These are phyloP conservation scores for Pseudotriccus pelzelni DNA, from an alignment of 2,797 vertebrate species.

Conservation along the genomic window DNA sequence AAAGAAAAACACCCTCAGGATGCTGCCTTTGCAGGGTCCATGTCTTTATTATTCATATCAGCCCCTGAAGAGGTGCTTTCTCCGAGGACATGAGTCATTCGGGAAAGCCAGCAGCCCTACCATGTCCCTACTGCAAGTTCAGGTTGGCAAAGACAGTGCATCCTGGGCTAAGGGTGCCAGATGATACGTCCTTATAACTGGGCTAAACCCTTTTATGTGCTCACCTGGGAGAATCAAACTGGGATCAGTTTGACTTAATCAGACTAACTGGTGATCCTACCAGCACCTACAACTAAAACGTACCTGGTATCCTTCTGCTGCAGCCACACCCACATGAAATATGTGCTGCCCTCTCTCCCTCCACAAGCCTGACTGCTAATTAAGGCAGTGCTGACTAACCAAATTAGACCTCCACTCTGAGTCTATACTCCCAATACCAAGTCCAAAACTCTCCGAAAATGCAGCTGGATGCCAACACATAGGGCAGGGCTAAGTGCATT, in stretches of 20 bases:
- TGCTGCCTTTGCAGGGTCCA: not conserved
- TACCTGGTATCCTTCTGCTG: not conserved
- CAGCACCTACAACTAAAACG: not conserved
- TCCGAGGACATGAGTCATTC: not conserved
- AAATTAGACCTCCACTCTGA: not conserved
- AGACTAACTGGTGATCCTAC: not conserved
- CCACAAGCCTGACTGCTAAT: not conserved
- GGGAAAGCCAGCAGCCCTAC: not conserved
- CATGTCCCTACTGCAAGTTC: not conserved
- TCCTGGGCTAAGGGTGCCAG: not conserved
- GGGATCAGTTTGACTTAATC: not conserved
- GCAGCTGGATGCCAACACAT: not conserved
- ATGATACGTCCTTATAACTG: not conserved
- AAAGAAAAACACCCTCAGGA: not conserved
- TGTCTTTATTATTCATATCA: not conserved
- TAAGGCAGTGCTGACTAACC: not conserved
- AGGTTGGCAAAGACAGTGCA: not conserved
- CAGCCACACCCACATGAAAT: not conserved
- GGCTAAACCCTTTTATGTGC: not conserved
- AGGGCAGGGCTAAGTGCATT: not conserved
- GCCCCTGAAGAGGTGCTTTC: not conserved
- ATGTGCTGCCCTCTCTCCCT: not conserved
- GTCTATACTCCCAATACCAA: not conserved
- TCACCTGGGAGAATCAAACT: not conserved
- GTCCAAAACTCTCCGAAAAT: not conserved